Conservation (phyloP, 2,888 invertebrate genomes). For the Urechis unicinctus region DNA sequence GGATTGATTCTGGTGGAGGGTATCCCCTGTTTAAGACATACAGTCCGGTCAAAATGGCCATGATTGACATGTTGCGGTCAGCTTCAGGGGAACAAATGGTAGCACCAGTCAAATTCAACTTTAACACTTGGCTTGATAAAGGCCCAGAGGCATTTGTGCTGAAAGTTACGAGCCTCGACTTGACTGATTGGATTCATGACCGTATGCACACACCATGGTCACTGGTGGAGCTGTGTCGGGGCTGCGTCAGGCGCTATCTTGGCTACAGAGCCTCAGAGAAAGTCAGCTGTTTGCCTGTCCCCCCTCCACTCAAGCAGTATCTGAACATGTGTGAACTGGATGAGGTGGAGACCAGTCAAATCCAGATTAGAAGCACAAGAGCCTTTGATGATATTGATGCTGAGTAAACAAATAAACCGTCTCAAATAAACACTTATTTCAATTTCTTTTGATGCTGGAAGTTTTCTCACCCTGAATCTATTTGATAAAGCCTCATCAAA, state of each 20-base stretch:
- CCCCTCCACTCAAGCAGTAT: constrained; percentile 1
- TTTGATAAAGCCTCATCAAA: no score
- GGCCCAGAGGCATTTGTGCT: constrained; percentile 13
- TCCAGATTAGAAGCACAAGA: constrained; percentile 5
- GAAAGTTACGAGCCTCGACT: constrained; percentile 11
- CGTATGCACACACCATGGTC: constrained; percentile 7
- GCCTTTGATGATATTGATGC: constrained; percentile 4
- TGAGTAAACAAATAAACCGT: background rate
- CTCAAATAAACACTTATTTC: background rate
- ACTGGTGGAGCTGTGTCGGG: constrained; percentile 11
- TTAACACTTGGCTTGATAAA: constrained; percentile 12
- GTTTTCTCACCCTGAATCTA: no score
- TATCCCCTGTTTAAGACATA: constrained; percentile 17
- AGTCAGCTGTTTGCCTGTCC: constrained; percentile 3
- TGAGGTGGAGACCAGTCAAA: constrained; percentile 9
- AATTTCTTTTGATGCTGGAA: no score
- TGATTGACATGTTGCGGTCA: constrained; percentile 9
- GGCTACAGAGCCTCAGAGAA: constrained; percentile 13
- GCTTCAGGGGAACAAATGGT: constrained; percentile 9
- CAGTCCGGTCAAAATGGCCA: constrained; percentile 14
- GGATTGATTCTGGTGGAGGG: no score
- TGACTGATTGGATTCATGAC: constrained; percentile 10
- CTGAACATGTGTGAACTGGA: constrained; percentile 12
- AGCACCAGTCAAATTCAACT: constrained; percentile 7
- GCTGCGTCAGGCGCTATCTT: constrained; percentile 4